phyloP scores from a whole-genome alignment of 2,888 invertebrate genomes.

The Cephus nigrinus region DNA sequence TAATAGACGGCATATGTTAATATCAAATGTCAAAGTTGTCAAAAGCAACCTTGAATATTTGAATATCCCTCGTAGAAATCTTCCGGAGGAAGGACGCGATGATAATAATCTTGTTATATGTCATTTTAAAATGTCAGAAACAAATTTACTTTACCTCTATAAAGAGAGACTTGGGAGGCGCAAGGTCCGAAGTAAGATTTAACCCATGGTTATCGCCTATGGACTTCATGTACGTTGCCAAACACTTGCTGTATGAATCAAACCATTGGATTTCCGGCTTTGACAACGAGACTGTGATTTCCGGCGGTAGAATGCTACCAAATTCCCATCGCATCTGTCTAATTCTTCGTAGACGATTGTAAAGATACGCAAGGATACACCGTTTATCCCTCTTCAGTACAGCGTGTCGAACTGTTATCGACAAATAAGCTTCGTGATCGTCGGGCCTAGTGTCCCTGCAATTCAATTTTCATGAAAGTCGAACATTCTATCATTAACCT shows the following conservation, averaged over 20 bases:
- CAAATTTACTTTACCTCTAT: constrained; percentile 77
- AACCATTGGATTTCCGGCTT: constrained; percentile 91
- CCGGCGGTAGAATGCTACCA: constrained; percentile 89
- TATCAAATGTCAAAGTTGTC: not conserved
- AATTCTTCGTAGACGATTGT: constrained; percentile 83
- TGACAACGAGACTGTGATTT: constrained; percentile 83
- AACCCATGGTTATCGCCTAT: constrained; percentile 85
- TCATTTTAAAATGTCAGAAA: constrained; percentile 4
- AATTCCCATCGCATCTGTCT: constrained; percentile 95
- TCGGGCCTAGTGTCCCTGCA: not conserved
- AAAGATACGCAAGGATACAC: constrained; percentile 86
- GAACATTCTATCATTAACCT: not conserved
- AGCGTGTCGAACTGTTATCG: constrained; percentile 86
- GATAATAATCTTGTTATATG: not conserved
- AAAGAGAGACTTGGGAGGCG: constrained; percentile 92
- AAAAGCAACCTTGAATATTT: not conserved
- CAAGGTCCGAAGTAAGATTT: constrained; percentile 87
- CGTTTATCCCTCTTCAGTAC: constrained; percentile 90
- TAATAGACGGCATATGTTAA: not conserved
- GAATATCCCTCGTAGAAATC: not conserved
- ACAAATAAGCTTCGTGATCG: constrained; percentile 71
- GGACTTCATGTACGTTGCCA: constrained; percentile 91
- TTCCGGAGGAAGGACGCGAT: not conserved
- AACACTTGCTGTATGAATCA: constrained; percentile 84
- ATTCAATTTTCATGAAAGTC: not conserved